Evolutionary conservation across 1,140 invertebrate species (phyloP).

Genomic region (Chrysopa pallens): DNA sequence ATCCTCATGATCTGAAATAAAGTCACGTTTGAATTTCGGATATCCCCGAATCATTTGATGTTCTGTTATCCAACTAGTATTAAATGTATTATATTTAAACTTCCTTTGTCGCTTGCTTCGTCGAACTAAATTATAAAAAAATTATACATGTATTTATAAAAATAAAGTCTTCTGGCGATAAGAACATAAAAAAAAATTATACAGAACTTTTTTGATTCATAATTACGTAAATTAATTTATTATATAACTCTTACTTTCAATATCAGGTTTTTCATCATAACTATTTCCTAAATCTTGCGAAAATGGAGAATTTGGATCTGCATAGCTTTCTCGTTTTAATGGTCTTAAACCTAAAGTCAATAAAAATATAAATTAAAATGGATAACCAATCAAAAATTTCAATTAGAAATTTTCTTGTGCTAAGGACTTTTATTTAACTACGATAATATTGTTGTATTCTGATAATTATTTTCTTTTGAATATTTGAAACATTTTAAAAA

Average conservation of each 20-base stretch:
- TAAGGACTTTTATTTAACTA: too few relatives aligned
- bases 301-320: slow-evolving; percentile 14
- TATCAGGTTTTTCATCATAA: slow-evolving; percentile 1
- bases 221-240: not conserved
- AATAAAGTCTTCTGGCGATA: slow-evolving; percentile 4
- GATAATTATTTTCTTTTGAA: too few relatives aligned
- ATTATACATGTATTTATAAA: slow-evolving; percentile 6
- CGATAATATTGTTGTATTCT: too few relatives aligned
- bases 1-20: slow-evolving; percentile 15
- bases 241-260: not conserved
- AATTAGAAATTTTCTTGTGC: too few relatives aligned
- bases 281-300: slow-evolving; percentile 2
- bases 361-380: too few relatives aligned
- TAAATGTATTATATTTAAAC: slow-evolving; percentile 31
- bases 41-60: slow-evolving; percentile 20
- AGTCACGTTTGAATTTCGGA: slow-evolving; percentile 17
- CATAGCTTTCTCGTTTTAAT: slow-evolving; percentile 17
- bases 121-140: slow-evolving; percentile 17
- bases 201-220: not conserved
- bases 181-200: not conserved
- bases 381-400: too few relatives aligned
- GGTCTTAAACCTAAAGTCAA: slow-evolving; percentile 13
- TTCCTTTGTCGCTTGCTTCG: slow-evolving; percentile 37
- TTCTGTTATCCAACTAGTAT: slow-evolving; percentile 30
- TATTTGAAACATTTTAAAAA: too few relatives aligned